Percentiles rank a stretch among this genome's conserved stretches.
These are phyloP conservation scores for Copsychus sechellarum DNA, from an alignment of 2,113 vertebrate species.

Conservation along the genomic window DNA sequence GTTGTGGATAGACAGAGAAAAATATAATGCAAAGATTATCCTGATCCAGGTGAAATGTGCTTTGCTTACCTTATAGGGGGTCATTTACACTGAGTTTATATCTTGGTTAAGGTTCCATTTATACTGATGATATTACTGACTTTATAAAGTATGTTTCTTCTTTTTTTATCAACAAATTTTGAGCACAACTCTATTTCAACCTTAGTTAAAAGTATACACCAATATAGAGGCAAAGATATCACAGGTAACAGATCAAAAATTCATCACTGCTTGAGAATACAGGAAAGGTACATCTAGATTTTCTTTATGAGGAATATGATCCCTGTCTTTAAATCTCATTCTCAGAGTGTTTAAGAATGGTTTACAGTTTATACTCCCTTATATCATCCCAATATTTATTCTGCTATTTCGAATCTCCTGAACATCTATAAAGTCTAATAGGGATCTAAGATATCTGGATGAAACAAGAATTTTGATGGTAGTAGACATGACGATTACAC, in stretches of 20 bases:
- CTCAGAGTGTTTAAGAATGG: background rate
- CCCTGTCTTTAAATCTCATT: background rate
- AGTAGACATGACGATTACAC: background rate
- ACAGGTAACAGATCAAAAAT: background rate
- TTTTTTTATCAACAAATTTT: background rate
- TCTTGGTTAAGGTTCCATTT: background rate
- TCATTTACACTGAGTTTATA: background rate
- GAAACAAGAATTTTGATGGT: background rate
- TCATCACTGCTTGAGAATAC: background rate
- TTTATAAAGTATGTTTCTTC: background rate
- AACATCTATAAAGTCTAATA: background rate
- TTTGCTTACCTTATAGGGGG: rapidly evolving
- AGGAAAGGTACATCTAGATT: background rate
- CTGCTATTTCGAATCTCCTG: background rate
- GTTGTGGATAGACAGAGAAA: background rate
- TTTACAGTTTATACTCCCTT: background rate
- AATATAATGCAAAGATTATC: background rate
- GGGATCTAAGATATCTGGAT: background rate
- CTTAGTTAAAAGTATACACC: background rate
- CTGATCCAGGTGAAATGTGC: background rate
- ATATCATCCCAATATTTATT: background rate
- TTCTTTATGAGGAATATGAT: background rate
- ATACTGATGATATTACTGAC: background rate
- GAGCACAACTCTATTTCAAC: background rate
- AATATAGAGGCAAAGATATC: background rate